Base-by-base conservation (phyloP, 2,113 vertebrate genomes). In the Psettodes erumei region DNA sequence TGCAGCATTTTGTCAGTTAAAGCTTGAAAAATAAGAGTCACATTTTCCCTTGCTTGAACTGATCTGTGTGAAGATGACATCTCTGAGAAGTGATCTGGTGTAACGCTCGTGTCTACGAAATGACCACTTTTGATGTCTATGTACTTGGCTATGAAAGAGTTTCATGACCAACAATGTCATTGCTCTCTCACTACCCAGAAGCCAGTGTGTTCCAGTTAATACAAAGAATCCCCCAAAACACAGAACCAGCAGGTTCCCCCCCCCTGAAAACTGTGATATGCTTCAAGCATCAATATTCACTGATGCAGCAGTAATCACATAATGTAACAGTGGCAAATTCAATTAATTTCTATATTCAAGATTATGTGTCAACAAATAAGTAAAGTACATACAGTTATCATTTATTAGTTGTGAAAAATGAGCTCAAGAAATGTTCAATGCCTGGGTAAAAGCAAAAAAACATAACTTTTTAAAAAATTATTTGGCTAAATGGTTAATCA, bases 221-320 rank as follows among this genome's bases (percentile, higher is more conserved):
- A 43, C 37, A n/a, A 18, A 42, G 21, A 35, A 59, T 21, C 38
- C 25, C 40, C 18, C 3, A 27, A 56, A 71, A 67, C 40, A 62
- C 42, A 64, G 25, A 62, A 21, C 40, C 28, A 47, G 38, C 32
- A 30, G 0, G 21, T 48, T 23, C n/a, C 43, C 8, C 38, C 53
- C 50, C 54, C 1, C 38, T 19, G 35, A 82, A 19, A 48, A 37
- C 19, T 28, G 48, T 13, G 75, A 78, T 72, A 60, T 30, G 7
- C 53, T 84, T 81, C 71, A 86, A 81, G 81, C 82, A 61, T 83
- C 23, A 28, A 47, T 62, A 65, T 37, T 47, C 43, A 51, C 59
- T 30, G 40, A 63, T 47, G 62, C 30, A 30, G 59, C 50, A 0
- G 11, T 51, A 35, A 60, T 73, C 19, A 63, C 33, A 27, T 45